Base-by-base conservation (phyloP, 2,797 vertebrate species). In the Chromobotia macracanthus region DNA sequence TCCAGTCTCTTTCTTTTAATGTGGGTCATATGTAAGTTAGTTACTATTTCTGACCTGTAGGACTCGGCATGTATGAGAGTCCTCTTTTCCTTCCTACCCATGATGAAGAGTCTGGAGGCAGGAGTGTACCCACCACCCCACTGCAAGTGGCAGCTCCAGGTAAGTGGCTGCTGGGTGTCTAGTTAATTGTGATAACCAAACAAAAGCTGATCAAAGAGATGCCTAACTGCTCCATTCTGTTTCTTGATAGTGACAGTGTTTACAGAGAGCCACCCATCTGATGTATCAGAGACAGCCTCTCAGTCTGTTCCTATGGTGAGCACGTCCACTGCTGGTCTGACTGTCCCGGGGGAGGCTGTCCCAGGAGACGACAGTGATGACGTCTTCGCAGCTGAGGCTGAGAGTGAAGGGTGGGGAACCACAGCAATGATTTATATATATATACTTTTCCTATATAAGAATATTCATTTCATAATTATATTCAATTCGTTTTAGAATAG, bases 241-340 rank as follows among this genome's bases (percentile, higher is more conserved):
- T 53, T 31, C 18, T 66, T 1, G 55, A 19, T 82, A 98, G 97
- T 99, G 86, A 98, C 94, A 0, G 96, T 99, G 41, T 99, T 99
- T 86, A 95, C 96, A 0, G 97, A 99, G 90, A 95, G 94, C 1
- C 88, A 95, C n/a, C 89, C 95, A 0, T 94, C 95, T 2, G 97
- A 99, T 1, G 89, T 92, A 2, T 92, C 92, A 0, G 97, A 99
- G 75, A 96, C 95, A 5, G 95, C 97, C 0, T 99, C 97, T 8
- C 97, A 99, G 91, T 99, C 97, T 0, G 97, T 99, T 85, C 97
- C 97, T 4, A 99, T 98, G 97, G 97, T 98, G 77, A 97, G 96
- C 1, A 96, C 97, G 0, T 96, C 97, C 50, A 95, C 95, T 0
- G 93, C 92, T 31, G 90, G 90, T 53, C 91, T 96, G 72, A 90